Base-by-base conservation (phyloP, 2,113 vertebrate species). In the Xenopus tropicalis region DNA sequence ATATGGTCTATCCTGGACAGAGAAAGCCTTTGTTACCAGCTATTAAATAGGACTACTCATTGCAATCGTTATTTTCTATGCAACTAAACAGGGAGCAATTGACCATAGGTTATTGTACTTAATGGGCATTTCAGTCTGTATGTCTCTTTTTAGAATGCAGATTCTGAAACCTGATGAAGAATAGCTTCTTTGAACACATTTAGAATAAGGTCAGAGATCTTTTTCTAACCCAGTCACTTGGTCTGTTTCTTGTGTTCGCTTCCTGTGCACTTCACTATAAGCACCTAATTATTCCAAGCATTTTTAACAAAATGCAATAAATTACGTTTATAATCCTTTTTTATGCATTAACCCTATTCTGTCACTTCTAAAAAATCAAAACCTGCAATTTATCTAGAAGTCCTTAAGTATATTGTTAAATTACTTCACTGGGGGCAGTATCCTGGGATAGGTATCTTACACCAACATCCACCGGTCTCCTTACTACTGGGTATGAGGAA, bases 211-310 rank as follows among this genome's bases (percentile, higher is more conserved):
- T 22, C 20, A 11, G 42, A 63, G 65, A 63, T 65, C 4, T 59
- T 77, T 79, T 78, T 74, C 25, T 79, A 54, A 21, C 8, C 57
- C 57, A 11, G 70, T 19, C 71, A 72, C 17, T 66, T 80, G 78
- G 72, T 6, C 14, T 69, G 14, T 70, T 80, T 80, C 66, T 78
- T 83, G 77, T 43, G 51, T 79, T 82, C 83, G 59, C 78, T 66
- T 83, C 78, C 76, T 61, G 70, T 68, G 58, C 75, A 43, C 14
- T 72, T 80, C 61, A 72, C 81, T 69, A 67, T 1, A 77, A 72
- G 23, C 72, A 64, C 72, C 14, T 65, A 56, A 81, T 80, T 77
- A 79, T 77, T 43, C 20, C 44, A 0, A 78, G 3, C 16, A 3
- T 48, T 48, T 13, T 13, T 48, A 13, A 13, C 14, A 13, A 48